Base-by-base conservation (phyloP, 2,797 vertebrate genomes). In the Coregonus ussuriensis region DNA sequence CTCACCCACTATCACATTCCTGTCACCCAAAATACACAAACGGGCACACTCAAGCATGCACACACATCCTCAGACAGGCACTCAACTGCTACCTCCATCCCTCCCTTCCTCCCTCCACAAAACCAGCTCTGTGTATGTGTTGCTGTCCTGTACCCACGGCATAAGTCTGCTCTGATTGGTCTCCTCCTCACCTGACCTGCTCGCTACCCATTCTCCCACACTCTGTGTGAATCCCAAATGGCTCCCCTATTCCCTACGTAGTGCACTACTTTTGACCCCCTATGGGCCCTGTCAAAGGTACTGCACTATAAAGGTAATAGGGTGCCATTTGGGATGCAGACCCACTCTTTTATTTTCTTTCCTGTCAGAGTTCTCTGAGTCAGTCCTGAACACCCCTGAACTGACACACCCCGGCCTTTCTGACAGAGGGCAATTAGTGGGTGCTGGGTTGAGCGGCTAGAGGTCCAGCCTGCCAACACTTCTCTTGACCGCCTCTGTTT, bases 371-470 rank as follows among this genome's bases (percentile, higher is more conserved):
- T 68, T 53, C 16, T 53, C 9, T 68, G 25, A 67, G 9, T 78
- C 81, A 84, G 41, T 47, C 9, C 41, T 47, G 41, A 47, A 47
- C 41, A 47, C 81, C 75, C 80, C 84, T 88, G 83, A 87, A 85
- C 83, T 79, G 87, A 89, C 87, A 85, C 78, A 82, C 75, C 41
- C 41, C 41, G 41, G 41, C 78, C 84, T 83, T 82, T 65, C 78
- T 92, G 86, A 88, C 86, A 83, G 85, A 85, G 83, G 82, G 87
- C 88, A 91, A 91, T 92, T 92, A 92, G 87, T 5, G 75, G 86
- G 79, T 76, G 75, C 85, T 84, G 88, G 85, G 84, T 85, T 86
- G 87, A 90, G 86, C 89, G 91, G 91, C 85, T 84, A 88, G 88
- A 86, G 80, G 76, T 87, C 87, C 6, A 6, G 51, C 79, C 83